These are phyloP conservation scores for Sycophila sp. DNA, from an alignment of 1,140 invertebrate species.

Conservation along the genomic window DNA sequence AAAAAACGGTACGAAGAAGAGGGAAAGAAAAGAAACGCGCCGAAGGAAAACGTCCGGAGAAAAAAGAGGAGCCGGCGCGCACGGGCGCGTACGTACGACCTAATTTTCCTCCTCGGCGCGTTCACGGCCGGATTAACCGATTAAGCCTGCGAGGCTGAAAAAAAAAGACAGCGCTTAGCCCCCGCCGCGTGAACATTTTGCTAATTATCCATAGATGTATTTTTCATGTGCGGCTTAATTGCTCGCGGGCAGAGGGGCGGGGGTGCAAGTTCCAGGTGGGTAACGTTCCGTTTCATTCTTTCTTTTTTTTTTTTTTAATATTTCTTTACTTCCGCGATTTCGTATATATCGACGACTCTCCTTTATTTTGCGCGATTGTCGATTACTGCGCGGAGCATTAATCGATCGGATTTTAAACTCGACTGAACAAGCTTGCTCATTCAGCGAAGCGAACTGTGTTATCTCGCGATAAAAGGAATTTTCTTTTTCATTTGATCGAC, in stretches of 20 bases:
- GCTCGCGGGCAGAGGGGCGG: not conserved
- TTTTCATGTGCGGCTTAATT: slow-evolving; percentile 18
- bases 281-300: too few relatives aligned
- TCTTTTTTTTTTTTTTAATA: not conserved
- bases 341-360: too few relatives aligned
- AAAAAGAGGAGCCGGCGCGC: not conserved
- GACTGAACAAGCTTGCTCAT: too few relatives aligned
- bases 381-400: too few relatives aligned
- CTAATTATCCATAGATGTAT: slow-evolving; percentile 26
- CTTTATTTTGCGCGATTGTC: too few relatives aligned
- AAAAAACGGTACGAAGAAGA: not conserved
- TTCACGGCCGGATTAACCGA: not conserved
- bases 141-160: not conserved
- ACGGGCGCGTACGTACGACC: not conserved
- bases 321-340: too few relatives aligned
- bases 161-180: too few relatives aligned
- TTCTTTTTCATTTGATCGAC: too few relatives aligned
- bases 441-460: too few relatives aligned
- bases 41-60: not conserved
- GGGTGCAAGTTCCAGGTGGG: not conserved
- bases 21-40: not conserved
- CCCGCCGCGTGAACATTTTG: not conserved
- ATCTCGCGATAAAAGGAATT: too few relatives aligned
- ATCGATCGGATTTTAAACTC: too few relatives aligned
- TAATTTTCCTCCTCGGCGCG: not conserved